phyloP scores from a whole-genome alignment of 2,113 vertebrate genomes.

The Phocoena sinus region DNA sequence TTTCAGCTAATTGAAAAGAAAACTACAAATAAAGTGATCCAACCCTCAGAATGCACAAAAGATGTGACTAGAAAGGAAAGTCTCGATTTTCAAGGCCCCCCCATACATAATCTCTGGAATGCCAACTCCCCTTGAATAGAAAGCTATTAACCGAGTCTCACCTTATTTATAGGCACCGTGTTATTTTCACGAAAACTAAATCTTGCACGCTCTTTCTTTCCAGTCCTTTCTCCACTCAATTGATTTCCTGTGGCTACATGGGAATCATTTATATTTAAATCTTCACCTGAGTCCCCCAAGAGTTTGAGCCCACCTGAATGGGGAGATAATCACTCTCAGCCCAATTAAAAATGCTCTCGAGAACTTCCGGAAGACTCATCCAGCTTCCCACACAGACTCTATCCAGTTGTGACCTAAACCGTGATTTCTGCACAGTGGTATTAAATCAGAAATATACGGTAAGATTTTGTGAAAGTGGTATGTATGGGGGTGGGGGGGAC shows the following conservation, averaged over 20 bases:
- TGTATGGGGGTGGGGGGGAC: accelerated
- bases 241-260: neutral
- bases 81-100: neutral
- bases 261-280: conserved; percentile 12
- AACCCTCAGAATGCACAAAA: neutral
- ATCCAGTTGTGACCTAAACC: neutral
- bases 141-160: neutral
- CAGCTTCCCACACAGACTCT: neutral
- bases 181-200: conserved; percentile 19
- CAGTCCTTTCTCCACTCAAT: neutral
- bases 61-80: neutral
- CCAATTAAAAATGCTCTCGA: neutral
- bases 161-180: neutral
- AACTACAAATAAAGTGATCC: neutral
- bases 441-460: neutral
- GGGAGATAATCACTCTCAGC: neutral
- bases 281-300: neutral
- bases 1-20: neutral
- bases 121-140: neutral
- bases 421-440: neutral
- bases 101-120: accelerated
- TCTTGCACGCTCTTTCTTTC: neutral
- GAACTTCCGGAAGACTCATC: neutral
- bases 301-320: neutral
- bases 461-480: neutral